A percentile compares a stretch with the other conserved stretches of the same genome.
phyloP scores from a whole-genome alignment of 2,888 invertebrate genomes.

The Trachelus troglodyta region DNA sequence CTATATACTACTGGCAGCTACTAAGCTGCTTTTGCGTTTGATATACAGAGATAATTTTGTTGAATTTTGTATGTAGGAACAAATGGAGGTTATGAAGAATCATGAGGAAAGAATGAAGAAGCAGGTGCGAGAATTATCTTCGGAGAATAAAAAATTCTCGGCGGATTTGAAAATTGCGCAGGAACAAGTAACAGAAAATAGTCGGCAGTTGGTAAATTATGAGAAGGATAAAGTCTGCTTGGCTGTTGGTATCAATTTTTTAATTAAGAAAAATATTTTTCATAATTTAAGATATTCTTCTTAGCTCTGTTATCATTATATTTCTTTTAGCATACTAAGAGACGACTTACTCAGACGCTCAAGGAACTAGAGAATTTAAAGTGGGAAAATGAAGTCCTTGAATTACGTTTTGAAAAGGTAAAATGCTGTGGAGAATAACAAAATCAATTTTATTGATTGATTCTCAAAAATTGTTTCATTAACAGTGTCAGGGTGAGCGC shows the following conservation, averaged over 20 bases:
- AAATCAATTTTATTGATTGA: neutral
- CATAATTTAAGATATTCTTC: conserved; percentile 13
- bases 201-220: conserved; percentile 84
- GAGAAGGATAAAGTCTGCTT: conserved; percentile 86
- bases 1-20: neutral
- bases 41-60: neutral
- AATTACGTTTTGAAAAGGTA: conserved; percentile 81
- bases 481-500: conserved; percentile 73
- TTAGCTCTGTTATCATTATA: neutral
- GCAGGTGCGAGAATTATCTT: conserved; percentile 74
- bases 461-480: conserved; percentile 1
- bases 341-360: conserved; percentile 62
- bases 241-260: conserved; percentile 65
- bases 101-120: conserved; percentile 83
- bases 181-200: conserved; percentile 78
- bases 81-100: conserved; percentile 80
- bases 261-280: neutral
- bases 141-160: conserved; percentile 79
- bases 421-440: neutral
- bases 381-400: conserved; percentile 77
- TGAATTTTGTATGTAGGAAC: conserved; percentile 68
- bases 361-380: conserved; percentile 73
- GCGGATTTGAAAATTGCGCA: conserved; percentile 80
- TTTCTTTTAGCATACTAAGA: conserved; percentile 70
- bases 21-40: neutral